Evolutionary conservation across 2,888 invertebrate genomes (phyloP), one percentile per base, ranked within the genome.

Genomic region (Strigamia crassipes): DNA sequence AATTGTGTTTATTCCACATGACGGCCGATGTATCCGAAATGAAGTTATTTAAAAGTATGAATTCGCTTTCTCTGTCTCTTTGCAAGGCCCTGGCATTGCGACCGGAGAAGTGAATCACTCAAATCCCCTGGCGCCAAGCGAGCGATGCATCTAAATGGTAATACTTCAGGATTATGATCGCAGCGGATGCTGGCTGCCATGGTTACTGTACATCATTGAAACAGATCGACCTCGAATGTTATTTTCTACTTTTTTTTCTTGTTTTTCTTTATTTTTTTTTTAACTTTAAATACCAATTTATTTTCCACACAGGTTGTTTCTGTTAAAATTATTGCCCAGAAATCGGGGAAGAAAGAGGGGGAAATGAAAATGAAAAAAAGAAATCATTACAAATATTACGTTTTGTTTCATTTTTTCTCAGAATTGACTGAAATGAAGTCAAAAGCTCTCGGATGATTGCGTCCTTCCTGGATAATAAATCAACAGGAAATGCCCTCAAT

Each of bases 41-140:
- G 78, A 38, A 78, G 78, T 78, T 78, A 78, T 78, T 78, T 78
- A 78, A 78, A 78, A 73, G 73, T 18, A 73, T 73, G 73, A 73
- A 73, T 73, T 73, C 31, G 27, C 73, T 73, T 73, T 23, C 15
- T 31, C 12, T 23, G 46, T 46, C 46, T 46, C 46, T 46, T 46
- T 46, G 46, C 46, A 46, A 46, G 46, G 46, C 13, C 15, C 46
- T 46, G 46, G 46, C 46, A 46, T 46, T 46, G 15, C 46, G 46
- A 27, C 73, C 73, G 73, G 73, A 23, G 27, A 31, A 73, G 27
- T 73, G 73, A 73, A 73, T 73, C 73, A 73, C 73, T 73, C 73
- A 73, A 73, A 73, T 73, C 73, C 73, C 23, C 73, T 27, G 31
- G 31, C 23, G 73, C 73, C 27, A 23, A 31, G 73, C 73, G 27